These are phyloP conservation scores for Antedon bifida DNA, from an alignment of 35 echinoderm and acorn worm genomes.

Conservation along the genomic window DNA sequence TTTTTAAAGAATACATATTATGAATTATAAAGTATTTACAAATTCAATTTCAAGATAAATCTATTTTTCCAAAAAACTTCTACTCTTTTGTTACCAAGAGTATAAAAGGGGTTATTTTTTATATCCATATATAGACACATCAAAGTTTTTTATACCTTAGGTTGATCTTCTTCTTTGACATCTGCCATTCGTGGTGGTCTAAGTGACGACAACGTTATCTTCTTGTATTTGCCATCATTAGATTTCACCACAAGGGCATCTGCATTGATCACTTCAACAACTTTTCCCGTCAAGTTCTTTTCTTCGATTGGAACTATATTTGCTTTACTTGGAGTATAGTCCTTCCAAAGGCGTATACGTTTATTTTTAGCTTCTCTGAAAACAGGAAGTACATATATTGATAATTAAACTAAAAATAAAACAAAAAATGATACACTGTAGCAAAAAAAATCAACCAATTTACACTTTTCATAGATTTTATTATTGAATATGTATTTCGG, in stretches of 20 bases:
- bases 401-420: constrained; percentile 12
- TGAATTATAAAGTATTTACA: background rate
- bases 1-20: background rate
- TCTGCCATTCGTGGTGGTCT: constrained; percentile 69
- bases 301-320: constrained; percentile 45
- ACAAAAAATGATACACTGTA: background rate
- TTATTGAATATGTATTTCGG: too few species aligned
- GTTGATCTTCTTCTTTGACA: constrained; percentile 39
- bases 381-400: background rate
- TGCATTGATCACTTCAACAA: constrained; percentile 89
- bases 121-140: too few species aligned
- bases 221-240: constrained; percentile 38
- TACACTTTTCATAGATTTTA: too few species aligned
- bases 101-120: too few species aligned
- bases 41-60: background rate
- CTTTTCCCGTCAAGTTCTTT: constrained; percentile 83
- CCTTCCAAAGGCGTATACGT: constrained; percentile 64
- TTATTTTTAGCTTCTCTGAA: constrained; percentile 70
- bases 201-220: constrained; percentile 82
- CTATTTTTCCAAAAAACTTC: too few species aligned
- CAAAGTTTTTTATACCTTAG: too few species aligned
- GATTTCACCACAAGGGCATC: constrained; percentile 85
- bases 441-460: too few species aligned
- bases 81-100: too few species aligned
- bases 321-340: constrained; percentile 35